Conservation (phyloP, 2,113 vertebrate genomes). For the Scalopus aquaticus region DNA sequence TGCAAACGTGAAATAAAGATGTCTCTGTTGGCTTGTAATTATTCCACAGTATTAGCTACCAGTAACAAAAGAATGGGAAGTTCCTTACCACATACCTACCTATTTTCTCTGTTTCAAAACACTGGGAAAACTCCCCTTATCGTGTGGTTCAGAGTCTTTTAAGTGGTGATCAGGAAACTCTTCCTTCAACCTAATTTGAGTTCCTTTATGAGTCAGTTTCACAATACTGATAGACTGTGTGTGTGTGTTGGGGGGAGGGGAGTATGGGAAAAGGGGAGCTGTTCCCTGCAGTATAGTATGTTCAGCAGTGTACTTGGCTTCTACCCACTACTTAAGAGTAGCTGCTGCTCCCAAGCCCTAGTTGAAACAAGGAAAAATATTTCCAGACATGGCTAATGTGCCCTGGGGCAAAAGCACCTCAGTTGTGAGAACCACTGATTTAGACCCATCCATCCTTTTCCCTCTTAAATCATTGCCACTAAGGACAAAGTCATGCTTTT, state of each 20-base stretch:
- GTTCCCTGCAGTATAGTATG: background rate
- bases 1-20: too few species aligned
- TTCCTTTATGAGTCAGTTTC: background rate
- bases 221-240: background rate
- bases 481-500: background rate
- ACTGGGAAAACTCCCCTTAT: background rate
- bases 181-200: background rate
- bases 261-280: too few species aligned
- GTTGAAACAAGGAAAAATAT: background rate
- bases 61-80: too few species aligned
- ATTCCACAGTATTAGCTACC: background rate
- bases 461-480: background rate
- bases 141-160: background rate
- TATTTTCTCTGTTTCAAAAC: background rate
- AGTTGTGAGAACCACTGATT: background rate
- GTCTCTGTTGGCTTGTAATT: background rate
- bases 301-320: background rate
- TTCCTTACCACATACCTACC: too few species aligned
- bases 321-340: rapidly evolving
- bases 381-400: background rate
- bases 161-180: background rate
- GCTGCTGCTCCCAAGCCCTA: background rate
- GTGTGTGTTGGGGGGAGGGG: too few species aligned
- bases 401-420: background rate
- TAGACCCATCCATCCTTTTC: background rate